Evolutionary conservation across 2,888 invertebrate genomes (phyloP).

Genomic region (Oxyscelio sp.): DNA sequence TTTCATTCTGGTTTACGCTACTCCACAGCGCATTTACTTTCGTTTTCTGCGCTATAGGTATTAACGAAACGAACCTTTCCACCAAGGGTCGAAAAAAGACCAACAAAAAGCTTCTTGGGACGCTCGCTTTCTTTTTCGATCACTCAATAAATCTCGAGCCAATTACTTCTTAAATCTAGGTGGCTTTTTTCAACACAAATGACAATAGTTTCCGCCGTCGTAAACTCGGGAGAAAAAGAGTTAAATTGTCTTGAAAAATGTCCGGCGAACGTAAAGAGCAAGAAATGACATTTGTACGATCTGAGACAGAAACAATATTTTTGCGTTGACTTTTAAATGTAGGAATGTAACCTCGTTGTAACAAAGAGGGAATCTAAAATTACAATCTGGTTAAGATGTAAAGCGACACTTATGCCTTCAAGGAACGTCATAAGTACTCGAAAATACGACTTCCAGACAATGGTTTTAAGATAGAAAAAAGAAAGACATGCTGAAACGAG

Average conservation of each 20-base stretch:
- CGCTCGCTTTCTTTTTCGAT: conserved; percentile 43
- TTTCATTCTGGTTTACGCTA: no score
- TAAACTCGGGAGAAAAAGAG: no score
- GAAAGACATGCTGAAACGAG: conserved; percentile 5
- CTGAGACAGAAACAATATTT: background rate
- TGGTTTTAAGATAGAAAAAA: background rate
- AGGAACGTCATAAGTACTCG: background rate
- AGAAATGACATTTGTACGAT: no score
- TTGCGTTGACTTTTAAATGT: background rate
- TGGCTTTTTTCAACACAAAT: no score
- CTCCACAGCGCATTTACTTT: no score
- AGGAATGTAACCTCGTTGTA: background rate
- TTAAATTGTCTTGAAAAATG: no score
- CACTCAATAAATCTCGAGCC: background rate
- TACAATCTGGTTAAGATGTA: conserved; percentile 10
- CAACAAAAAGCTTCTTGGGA: conserved; percentile 34
- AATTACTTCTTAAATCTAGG: background rate
- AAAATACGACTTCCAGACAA: background rate
- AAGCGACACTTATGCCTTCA: background rate
- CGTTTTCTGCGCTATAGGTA: conserved; percentile 58
- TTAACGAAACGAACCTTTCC: conserved; percentile 50
- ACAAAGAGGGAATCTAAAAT: conserved; percentile 6
- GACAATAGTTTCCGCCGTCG: no score
- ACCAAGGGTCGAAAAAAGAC: conserved; percentile 49
- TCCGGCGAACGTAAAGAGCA: no score